Conservation (phyloP, 2,888 invertebrate genomes). For the Pseudolycoriella hygida region DNA sequence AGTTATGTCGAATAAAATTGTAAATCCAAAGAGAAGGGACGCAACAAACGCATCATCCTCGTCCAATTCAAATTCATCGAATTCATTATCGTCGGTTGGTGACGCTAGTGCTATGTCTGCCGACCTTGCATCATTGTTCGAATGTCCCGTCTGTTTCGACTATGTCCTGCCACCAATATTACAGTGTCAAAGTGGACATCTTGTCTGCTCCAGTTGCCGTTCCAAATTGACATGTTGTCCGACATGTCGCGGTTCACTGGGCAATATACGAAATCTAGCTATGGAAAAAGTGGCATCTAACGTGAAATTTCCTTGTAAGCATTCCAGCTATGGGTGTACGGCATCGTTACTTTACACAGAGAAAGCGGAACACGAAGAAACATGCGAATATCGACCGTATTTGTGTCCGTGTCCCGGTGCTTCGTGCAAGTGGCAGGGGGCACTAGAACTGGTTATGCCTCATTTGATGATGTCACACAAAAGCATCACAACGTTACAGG, state of each 20-base stretch:
- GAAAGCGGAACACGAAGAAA: slow-evolving; percentile 96
- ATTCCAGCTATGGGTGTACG: slow-evolving; percentile 86
- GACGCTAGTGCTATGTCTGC: slow-evolving; percentile 45
- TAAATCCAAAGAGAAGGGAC: slow-evolving; percentile 24
- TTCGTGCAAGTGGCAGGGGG: slow-evolving; percentile 98
- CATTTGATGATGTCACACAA: slow-evolving; percentile 95
- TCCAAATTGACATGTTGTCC: slow-evolving; percentile 96
- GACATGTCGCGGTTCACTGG: slow-evolving; percentile 90
- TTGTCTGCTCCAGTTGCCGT: slow-evolving; percentile 93
- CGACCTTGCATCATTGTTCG: slow-evolving; percentile 79
- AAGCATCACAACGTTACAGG: slow-evolving; percentile 95
- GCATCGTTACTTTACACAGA: slow-evolving; percentile 89
- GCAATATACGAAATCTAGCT: slow-evolving; percentile 93
- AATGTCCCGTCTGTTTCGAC: slow-evolving; percentile 97
- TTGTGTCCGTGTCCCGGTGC: slow-evolving; percentile 99
- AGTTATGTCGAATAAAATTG: slow-evolving; percentile 28
- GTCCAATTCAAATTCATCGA: slow-evolving; percentile 24
- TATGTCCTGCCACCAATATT: slow-evolving; percentile 97
- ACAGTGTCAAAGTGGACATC: slow-evolving; percentile 96
- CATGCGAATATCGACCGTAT: slow-evolving; percentile 96
- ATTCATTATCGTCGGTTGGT: slow-evolving; percentile 19
- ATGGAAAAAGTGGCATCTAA: slow-evolving; percentile 99
- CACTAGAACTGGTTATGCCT: slow-evolving; percentile 94
- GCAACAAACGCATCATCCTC: slow-evolving; percentile 27
- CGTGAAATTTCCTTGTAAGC: slow-evolving; percentile 98